phyloP scores from a whole-genome alignment of 2,797 vertebrate species.

The Myripristis jacobus region DNA sequence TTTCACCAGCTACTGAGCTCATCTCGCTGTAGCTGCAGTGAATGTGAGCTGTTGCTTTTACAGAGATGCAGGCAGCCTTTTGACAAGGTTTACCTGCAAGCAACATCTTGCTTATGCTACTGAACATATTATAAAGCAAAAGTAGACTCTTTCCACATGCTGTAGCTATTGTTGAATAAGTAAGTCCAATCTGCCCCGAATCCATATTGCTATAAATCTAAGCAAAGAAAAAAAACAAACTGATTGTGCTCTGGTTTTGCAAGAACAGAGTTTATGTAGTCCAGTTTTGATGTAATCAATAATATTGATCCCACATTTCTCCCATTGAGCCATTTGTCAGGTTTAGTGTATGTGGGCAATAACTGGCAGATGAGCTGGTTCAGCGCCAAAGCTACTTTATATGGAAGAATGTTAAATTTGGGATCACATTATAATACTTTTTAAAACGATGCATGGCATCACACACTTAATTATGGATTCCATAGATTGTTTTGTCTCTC shows the following conservation, averaged over 20 bases:
- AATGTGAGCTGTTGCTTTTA: too few species aligned
- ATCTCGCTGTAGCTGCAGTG: too few species aligned
- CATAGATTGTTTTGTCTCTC: too few species aligned
- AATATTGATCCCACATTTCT: conserved; percentile 1
- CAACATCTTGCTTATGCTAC: too few species aligned
- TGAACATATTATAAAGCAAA: too few species aligned
- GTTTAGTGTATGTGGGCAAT: not conserved
- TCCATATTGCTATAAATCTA: not conserved
- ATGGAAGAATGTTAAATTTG: too few species aligned
- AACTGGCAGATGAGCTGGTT: not conserved
- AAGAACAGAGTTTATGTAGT: not conserved
- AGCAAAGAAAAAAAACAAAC: not conserved
- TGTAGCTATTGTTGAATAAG: not conserved
- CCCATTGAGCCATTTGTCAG: not conserved
- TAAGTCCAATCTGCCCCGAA: not conserved
- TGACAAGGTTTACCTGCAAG: too few species aligned
- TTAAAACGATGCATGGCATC: too few species aligned
- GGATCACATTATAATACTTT: not conserved
- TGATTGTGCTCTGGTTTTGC: not conserved
- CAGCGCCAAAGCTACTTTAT: not conserved
- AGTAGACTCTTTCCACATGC: not conserved
- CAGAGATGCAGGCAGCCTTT: too few species aligned
- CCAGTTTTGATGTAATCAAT: not conserved
- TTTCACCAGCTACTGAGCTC: too few species aligned
- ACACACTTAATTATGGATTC: too few species aligned